These are phyloP conservation scores for Spongilla lacustris DNA, from an alignment of 37 sponge, comb jelly and placozoan genomes.

Conservation along the genomic window DNA sequence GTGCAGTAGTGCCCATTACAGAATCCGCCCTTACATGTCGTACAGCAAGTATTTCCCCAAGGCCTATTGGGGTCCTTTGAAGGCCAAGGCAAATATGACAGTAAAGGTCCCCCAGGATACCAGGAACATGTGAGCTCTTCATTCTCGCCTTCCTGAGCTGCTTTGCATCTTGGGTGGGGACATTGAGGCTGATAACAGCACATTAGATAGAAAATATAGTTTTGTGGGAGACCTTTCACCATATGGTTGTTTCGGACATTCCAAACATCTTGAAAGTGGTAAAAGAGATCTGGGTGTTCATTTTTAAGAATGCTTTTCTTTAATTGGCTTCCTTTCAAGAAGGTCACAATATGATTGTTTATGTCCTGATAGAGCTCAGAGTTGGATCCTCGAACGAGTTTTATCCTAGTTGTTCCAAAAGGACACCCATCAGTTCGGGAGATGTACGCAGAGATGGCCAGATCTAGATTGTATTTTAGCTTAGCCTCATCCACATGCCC, in stretches of 20 bases:
- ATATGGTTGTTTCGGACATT: no score
- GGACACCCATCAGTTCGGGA: constrained; percentile 21
- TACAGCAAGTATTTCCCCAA: constrained; percentile 35
- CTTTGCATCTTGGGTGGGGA: constrained; percentile 32
- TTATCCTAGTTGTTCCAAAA: constrained; percentile 38
- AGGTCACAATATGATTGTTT: not conserved
- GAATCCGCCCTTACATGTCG: constrained; percentile 15
- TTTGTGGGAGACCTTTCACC: not conserved
- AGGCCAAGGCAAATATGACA: constrained; percentile 23
- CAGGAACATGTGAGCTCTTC: not conserved
- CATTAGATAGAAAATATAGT: constrained; percentile 27
- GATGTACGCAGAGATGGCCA: constrained; percentile 47
- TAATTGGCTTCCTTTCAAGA: not conserved
- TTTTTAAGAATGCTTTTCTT: no score
- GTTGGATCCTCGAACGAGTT: constrained; percentile 35
- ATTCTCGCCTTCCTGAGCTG: not conserved
- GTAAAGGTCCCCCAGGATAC: constrained; percentile 32
- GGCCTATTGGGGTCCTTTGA: constrained; percentile 23
- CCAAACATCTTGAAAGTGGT: no score
- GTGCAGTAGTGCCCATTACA: not conserved
- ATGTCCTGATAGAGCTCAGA: constrained; percentile 2
- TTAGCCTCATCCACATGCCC: constrained; percentile 31
- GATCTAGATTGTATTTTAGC: constrained; percentile 12
- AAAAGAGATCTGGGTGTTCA: no score
- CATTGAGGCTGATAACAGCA: constrained; percentile 34